phyloP scores from a whole-genome alignment of 1,140 invertebrate genomes.

The Choristoneura fumiferana region DNA sequence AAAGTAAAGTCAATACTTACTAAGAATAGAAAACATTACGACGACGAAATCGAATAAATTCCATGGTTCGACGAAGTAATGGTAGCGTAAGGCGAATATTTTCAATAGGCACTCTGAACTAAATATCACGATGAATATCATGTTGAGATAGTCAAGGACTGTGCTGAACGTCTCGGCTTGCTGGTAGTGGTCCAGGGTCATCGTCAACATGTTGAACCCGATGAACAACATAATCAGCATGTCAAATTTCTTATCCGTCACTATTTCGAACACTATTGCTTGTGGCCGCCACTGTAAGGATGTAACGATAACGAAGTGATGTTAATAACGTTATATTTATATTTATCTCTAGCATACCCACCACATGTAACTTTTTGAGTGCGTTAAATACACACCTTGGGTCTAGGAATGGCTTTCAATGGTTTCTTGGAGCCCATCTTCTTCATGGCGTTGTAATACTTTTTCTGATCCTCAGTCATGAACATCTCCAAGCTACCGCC shows the following conservation, averaged over 20 bases:
- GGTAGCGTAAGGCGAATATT: constrained; percentile 96
- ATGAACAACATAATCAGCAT: constrained; percentile 99
- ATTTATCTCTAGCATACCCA: too few species aligned
- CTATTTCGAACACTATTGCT: constrained; percentile 97
- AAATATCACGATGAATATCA: constrained; percentile 99
- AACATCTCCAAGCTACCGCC: constrained; percentile 99
- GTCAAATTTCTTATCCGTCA: constrained; percentile 99
- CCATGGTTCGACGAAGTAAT: constrained; percentile 99
- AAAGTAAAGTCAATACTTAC: constrained; percentile 79
- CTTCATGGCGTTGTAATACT: constrained; percentile 99
- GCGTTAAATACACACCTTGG: constrained; percentile 86
- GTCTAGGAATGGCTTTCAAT: constrained; percentile 97
- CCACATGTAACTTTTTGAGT: too few species aligned
- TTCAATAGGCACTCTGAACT: constrained; percentile 98
- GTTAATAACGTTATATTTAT: too few species aligned
- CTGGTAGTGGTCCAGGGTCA: constrained; percentile 98
- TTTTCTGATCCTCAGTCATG: constrained; percentile 99
- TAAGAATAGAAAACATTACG: constrained; percentile 98
- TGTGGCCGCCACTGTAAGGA: constrained; percentile 96
- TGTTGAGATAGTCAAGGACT: constrained; percentile 94
- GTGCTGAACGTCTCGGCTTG: constrained; percentile 90
- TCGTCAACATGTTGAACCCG: constrained; percentile 98
- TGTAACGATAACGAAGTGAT: too few species aligned
- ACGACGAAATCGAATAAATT: constrained; percentile 99
- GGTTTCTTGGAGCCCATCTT: constrained; percentile 99